Conservation (phyloP, 2,797 vertebrate species). For the Adelosebastes latens region DNA sequence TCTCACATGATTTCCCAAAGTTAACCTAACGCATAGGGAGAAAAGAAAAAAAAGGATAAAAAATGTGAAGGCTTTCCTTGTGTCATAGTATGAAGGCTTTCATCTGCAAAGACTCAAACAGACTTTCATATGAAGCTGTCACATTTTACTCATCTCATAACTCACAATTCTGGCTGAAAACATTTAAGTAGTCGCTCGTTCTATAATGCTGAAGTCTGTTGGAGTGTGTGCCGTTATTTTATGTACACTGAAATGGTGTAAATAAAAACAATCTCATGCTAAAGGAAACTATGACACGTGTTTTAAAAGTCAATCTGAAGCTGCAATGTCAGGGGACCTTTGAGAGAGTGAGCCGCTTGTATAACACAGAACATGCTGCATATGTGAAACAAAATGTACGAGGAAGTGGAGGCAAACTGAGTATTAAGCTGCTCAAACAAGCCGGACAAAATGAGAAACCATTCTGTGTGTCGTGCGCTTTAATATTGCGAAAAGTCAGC, state of each 20-base stretch:
- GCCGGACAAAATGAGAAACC: not conserved
- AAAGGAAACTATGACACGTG: not conserved
- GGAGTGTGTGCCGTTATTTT: slow-evolving; percentile 18
- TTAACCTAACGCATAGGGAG: slow-evolving; percentile 71
- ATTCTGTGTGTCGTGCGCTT: not conserved
- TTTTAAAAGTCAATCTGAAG: slow-evolving; percentile 14
- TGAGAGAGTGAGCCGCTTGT: slow-evolving; percentile 1
- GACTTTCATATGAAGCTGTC: slow-evolving; percentile 80
- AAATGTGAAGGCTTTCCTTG: slow-evolving; percentile 69
- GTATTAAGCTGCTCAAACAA: not conserved
- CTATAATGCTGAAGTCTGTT: slow-evolving; percentile 22
- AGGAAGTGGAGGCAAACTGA: not conserved
- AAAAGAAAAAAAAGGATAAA: slow-evolving; percentile 24
- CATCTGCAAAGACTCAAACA: slow-evolving; percentile 79
- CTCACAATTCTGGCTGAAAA: slow-evolving; percentile 57
- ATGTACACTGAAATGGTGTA: slow-evolving; percentile 17
- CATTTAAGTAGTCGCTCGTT: slow-evolving; percentile 64
- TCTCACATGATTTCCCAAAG: slow-evolving; percentile 77
- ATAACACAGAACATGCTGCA: not conserved
- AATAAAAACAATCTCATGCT: slow-evolving; percentile 3
- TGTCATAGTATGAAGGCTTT: slow-evolving; percentile 76
- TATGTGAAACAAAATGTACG: not conserved
- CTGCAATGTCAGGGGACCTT: slow-evolving; percentile 17
- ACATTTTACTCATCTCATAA: slow-evolving; percentile 75
- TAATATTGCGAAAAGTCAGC: slow-evolving; percentile 5